Evolutionary conservation across 2,113 vertebrate genomes (phyloP), one percentile per base, ranked within the genome.

Genomic region (Procapra przewalskii): DNA sequence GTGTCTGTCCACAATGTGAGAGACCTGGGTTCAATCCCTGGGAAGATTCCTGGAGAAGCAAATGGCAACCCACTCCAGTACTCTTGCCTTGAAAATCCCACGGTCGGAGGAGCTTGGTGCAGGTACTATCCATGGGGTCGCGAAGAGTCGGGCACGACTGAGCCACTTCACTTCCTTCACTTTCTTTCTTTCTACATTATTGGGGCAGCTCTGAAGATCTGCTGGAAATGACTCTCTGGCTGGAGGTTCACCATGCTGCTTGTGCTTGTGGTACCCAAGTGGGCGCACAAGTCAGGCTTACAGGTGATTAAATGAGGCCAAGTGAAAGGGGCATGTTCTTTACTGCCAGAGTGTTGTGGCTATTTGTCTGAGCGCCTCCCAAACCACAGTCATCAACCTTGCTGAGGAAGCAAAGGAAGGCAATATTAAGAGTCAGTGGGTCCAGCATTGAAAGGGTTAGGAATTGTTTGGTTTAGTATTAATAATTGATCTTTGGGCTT

Each of bases 291-390:
- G 43, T 23, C 33, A 48, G 57, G 3, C 11, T 21, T 60, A 16
- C 25, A 57, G 17, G 43, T 3, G 0, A 14, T 17, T 40, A n/a
- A 54, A 40, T 6, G 45, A 91, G 31, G 57, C 31, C 1, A 11
- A 0, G 7, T 2, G 23, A 21, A 21, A 54, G 6, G 71, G 50
- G 45, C 16, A 3, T 0, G 1, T 5, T 7, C 27, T 36, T 23
- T 1, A 10, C n/a, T 31, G 43, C 16, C 33, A 1, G 9, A 0
- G 1, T 36, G 7, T 1, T 3, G 6, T 7, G 19, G 29, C 36
- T 57, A 7, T 88, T 71, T 62, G 16, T 90, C 50, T 33, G 27
- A 43, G 62, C 33, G 25, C 6, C 59, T 62, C 7, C 36, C 5
- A 2, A 36, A 16, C 7, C 80, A 82, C 6, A 82, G 80, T 27